These are phyloP conservation scores for Venustaconcha ellipsiformis DNA, from an alignment of 1,140 invertebrate species.

Conservation along the genomic window DNA sequence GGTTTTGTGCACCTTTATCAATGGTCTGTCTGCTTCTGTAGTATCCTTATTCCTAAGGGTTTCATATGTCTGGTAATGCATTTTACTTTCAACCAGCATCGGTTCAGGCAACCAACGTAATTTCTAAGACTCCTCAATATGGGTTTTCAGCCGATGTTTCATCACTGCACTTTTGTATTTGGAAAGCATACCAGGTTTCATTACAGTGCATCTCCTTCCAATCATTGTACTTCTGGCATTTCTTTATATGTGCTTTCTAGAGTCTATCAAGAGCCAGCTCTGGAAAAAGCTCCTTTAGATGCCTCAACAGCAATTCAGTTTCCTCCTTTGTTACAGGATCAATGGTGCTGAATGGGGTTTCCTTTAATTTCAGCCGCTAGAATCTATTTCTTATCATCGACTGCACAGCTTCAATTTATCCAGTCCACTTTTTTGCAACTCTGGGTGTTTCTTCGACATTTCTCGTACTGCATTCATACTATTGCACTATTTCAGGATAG, in stretches of 20 bases:
- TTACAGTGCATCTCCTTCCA: slow-evolving; percentile 3
- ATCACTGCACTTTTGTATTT: slow-evolving; percentile 6
- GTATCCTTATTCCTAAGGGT: not conserved
- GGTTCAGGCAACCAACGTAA: slow-evolving; percentile 3
- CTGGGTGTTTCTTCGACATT: not conserved
- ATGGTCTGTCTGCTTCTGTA: not conserved
- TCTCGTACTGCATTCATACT: not conserved
- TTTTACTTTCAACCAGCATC: not conserved
- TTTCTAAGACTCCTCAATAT: not conserved
- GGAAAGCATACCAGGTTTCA: slow-evolving; percentile 1
- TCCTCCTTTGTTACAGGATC: not conserved
- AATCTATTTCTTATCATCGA: not conserved
- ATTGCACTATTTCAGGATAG: not conserved
- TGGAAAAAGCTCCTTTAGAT: slow-evolving; percentile 4
- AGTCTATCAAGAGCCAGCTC: not conserved
- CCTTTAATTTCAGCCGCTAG: slow-evolving; percentile 3
- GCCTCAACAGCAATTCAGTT: not conserved
- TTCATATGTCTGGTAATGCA: slow-evolving; percentile 3
- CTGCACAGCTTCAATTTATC: slow-evolving; percentile 8
- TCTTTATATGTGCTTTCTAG: slow-evolving; percentile 8
- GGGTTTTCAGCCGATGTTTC: not conserved
- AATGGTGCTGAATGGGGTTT: not conserved
- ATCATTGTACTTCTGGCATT: not conserved
- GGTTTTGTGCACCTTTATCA: not conserved
- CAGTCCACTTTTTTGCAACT: not conserved